Evolutionary conservation across 2,113 vertebrate species (phyloP).

Genomic region (Alouatta palliata): DNA sequence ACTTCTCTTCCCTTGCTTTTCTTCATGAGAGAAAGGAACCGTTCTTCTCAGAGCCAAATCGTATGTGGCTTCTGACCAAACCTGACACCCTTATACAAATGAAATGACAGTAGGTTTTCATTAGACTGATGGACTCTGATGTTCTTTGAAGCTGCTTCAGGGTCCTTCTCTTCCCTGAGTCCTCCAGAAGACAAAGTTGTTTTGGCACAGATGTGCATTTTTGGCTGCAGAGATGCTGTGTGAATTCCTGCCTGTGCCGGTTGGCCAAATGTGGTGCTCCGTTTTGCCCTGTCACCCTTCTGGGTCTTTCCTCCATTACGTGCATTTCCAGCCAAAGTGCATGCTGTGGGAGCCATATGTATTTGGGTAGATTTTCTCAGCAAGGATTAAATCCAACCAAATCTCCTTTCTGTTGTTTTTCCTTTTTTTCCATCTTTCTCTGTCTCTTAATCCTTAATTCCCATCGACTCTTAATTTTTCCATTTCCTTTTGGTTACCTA

Average conservation of each 20-base stretch:
- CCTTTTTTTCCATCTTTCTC: not conserved
- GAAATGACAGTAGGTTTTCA: constrained; percentile 48
- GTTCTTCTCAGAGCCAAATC: not conserved
- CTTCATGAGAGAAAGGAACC: not conserved
- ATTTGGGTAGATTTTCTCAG: not conserved
- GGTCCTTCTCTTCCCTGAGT: not conserved
- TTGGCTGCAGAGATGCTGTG: not conserved
- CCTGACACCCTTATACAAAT: constrained; percentile 24
- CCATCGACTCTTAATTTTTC: not conserved
- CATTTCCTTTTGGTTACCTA: not conserved
- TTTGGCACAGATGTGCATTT: too few relatives aligned
- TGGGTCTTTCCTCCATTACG: accelerated
- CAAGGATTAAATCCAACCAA: not conserved
- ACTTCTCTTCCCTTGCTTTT: not conserved
- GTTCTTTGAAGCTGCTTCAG: not conserved
- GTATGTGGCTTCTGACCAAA: not conserved
- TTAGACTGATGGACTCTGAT: not conserved
- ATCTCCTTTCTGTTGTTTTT: not conserved
- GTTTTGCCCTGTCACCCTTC: not conserved
- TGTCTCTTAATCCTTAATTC: not conserved
- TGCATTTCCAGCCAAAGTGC: too few relatives aligned
- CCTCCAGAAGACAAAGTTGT: not conserved
- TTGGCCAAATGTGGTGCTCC: accelerated
- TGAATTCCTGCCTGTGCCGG: not conserved
- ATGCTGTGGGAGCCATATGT: accelerated